A percentile compares a stretch with the other conserved stretches of the same genome.
phyloP scores from a whole-genome alignment of 1,140 invertebrate genomes.

The Centruroides vittatus region DNA sequence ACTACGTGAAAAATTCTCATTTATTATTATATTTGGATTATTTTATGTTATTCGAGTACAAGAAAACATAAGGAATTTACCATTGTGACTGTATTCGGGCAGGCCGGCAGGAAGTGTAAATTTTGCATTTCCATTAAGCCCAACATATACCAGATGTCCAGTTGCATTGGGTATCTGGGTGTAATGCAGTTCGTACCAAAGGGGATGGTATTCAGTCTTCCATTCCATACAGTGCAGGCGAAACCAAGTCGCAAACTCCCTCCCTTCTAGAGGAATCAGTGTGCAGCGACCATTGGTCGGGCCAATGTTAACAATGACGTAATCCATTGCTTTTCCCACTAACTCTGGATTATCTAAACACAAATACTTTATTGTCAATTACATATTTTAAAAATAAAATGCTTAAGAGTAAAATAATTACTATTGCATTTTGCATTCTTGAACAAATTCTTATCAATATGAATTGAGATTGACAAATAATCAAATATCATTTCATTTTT shows the following conservation, averaged over 20 bases:
- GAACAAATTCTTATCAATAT: no score
- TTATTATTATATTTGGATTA: neutral
- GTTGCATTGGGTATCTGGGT: neutral
- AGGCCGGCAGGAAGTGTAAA: conserved; percentile 7
- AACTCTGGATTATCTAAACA: neutral
- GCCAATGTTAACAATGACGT: conserved; percentile 3
- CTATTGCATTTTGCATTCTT: no score
- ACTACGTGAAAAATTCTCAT: conserved; percentile 1
- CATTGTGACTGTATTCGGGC: conserved; percentile 3
- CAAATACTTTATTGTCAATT: neutral
- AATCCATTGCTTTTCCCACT: conserved; percentile 8
- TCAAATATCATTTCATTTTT: no score
- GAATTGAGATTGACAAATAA: no score
- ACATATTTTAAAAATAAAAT: neutral
- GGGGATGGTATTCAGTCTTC: conserved; percentile 1
- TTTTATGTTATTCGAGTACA: neutral
- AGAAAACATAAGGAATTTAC: neutral
- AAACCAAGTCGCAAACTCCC: conserved; percentile 3
- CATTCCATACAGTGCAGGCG: conserved; percentile 12
- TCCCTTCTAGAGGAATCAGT: conserved; percentile 6
- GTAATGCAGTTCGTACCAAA: conserved; percentile 11
- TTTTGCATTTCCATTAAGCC: conserved; percentile 8
- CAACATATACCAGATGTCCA: conserved; percentile 10
- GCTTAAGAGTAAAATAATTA: neutral
- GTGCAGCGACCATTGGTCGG: conserved; percentile 12